Conservation (phyloP, 1,140 invertebrate genomes). For the Asbolus verrucosus region DNA sequence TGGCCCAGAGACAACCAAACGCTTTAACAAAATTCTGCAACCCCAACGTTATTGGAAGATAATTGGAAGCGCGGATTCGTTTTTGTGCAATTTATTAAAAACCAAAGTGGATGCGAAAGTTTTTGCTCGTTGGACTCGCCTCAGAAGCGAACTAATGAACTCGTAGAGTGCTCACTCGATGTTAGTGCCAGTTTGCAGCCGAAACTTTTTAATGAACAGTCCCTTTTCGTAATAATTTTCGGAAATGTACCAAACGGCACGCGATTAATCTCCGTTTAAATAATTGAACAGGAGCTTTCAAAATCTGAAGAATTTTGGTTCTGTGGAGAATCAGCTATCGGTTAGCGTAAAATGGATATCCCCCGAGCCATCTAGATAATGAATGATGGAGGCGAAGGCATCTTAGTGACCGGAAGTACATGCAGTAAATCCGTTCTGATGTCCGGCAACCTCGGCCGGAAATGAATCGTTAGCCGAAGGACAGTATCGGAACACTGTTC, state of each 20-base stretch:
- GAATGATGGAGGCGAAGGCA: slow-evolving; percentile 30
- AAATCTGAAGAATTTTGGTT: too few species aligned
- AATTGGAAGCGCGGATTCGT: too few species aligned
- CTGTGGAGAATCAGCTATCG: neutral
- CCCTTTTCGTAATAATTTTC: neutral
- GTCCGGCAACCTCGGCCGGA: slow-evolving; percentile 29
- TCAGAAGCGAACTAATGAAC: slow-evolving; percentile 16
- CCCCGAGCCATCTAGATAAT: slow-evolving; percentile 30
- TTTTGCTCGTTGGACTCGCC: neutral
- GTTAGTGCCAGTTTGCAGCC: neutral
- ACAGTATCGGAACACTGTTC: slow-evolving; percentile 34
- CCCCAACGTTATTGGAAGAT: too few species aligned
- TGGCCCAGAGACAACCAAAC: neutral
- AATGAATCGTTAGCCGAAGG: slow-evolving; percentile 33
- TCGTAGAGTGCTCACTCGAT: neutral
- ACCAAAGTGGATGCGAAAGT: neutral
- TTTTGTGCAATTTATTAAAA: too few species aligned
- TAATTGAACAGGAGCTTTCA: slow-evolving; percentile 21
- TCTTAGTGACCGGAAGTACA: slow-evolving; percentile 33
- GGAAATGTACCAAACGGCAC: neutral
- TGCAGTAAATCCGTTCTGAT: slow-evolving; percentile 34
- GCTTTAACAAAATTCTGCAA: neutral
- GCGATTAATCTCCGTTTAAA: slow-evolving; percentile 18
- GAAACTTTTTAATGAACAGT: slow-evolving; percentile 8
- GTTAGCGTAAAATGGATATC: slow-evolving; percentile 2